Conservation (phyloP, 2,888 invertebrate genomes). For the Callyntrura guangdongensis region DNA sequence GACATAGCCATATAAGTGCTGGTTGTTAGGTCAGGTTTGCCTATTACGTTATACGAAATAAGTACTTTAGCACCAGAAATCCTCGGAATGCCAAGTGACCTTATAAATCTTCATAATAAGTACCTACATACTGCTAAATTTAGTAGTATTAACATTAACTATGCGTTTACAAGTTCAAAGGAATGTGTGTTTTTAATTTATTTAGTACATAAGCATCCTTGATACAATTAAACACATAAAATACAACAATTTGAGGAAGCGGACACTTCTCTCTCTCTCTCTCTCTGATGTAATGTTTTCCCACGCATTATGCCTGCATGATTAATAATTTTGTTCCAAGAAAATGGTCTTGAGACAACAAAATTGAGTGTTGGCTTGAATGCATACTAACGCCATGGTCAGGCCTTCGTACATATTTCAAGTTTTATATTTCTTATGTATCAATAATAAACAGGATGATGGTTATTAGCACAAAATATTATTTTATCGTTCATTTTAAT, state of each 20-base stretch:
- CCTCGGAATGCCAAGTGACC: slow-evolving; percentile 8
- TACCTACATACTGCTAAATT: slow-evolving; percentile 23
- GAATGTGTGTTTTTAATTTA: slow-evolving; percentile 37
- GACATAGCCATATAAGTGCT: background rate
- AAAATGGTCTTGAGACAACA: slow-evolving; percentile 49
- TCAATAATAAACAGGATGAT: too few relatives aligned
- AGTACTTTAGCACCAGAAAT: background rate
- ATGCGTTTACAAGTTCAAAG: slow-evolving; percentile 1
- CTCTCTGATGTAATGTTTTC: slow-evolving; percentile 75
- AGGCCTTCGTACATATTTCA: background rate
- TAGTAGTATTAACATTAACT: background rate
- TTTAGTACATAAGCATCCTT: slow-evolving; percentile 47
- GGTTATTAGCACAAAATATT: background rate
- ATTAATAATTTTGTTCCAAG: slow-evolving; percentile 57
- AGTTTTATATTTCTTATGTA: too few relatives aligned
- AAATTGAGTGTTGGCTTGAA: background rate
- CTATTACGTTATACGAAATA: background rate
- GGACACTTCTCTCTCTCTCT: slow-evolving; percentile 52
- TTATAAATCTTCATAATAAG: slow-evolving; percentile 29
- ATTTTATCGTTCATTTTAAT: background rate
- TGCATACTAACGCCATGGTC: background rate
- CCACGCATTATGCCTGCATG: slow-evolving; percentile 63
- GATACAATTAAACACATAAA: background rate
- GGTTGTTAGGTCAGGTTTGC: slow-evolving; percentile 56
- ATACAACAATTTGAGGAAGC: slow-evolving; percentile 64